Base-by-base conservation (phyloP, 2,797 vertebrate genomes). In the Halcyon smyrnensis region DNA sequence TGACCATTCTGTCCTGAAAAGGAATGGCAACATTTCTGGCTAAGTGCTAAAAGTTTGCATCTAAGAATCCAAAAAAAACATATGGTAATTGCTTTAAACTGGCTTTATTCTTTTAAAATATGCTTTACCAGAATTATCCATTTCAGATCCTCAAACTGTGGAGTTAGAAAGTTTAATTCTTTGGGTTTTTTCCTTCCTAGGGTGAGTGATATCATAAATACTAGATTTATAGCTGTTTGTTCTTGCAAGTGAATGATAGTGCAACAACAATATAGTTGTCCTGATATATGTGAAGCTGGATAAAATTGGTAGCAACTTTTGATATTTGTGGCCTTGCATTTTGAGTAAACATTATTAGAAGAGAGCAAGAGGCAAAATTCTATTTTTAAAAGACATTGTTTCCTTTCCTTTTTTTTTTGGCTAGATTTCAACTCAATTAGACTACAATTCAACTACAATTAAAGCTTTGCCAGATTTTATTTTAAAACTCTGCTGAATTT, bases 1-100 rank as follows among this genome's bases (percentile, higher is more conserved):
- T 80, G 59, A 73, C 54, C n/a, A 20, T 83, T 88, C 59, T 73
- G 50, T 43, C 59, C 63, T 86, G 74, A 78, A 87, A 80, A 94
- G 18, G n/a, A 62, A 41, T 13, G 18, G 28, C 17, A 57, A 28
- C 12, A 6, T 57, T 77, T 88, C 51, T 65, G 45, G 60, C 46
- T 28, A 57, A 59, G 60, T 37, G 37, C 51, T 92, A 53, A 24
- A 88, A 65, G 41, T 73, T 76, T 86, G 41, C 32, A 23, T 48
- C 2, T 70, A 62, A 48, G 19, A 81, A 69, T 77, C 51, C 60
- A 69, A 39, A 86, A 77, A 37, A 46, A 86, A 51, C 50, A 69
- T 76, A 57, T 28, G 24, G 30, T 70, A 62, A 48, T 48, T 60
- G 51, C 56, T 77, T 90, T 79, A 60, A 69, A 53, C 8, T 89